phyloP scores from a whole-genome alignment of 2,113 vertebrate genomes.

The Trematomus loennbergii region DNA sequence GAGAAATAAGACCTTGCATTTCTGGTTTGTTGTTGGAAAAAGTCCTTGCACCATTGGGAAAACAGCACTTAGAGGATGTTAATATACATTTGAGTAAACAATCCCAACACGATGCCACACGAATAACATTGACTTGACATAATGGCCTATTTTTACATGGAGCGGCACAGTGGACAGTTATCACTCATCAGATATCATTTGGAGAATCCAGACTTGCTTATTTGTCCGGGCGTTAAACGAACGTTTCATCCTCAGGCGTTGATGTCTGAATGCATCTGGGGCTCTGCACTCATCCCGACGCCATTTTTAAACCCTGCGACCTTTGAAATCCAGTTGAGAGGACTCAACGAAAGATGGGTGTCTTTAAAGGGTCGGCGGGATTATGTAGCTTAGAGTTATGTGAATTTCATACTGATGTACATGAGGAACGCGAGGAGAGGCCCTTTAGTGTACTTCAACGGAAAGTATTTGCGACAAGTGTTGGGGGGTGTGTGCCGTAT shows the following conservation, averaged over 20 bases:
- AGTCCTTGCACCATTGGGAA: background rate
- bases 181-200: conserved; percentile 50
- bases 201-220: conserved; percentile 57
- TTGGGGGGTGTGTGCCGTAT: background rate
- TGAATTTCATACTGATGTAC: conserved; percentile 20
- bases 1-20: too few relatives aligned
- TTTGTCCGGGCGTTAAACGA: conserved; percentile 50
- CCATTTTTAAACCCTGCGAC: conserved; percentile 58
- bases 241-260: conserved; percentile 38
- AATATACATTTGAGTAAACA: conserved; percentile 19
- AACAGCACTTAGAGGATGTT: conserved; percentile 10
- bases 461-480: background rate
- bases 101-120: conserved; percentile 3
- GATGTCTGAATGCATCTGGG: conserved; percentile 17
- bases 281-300: conserved; percentile 7
- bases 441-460: conserved; percentile 2
- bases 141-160: conserved; percentile 59
- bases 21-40: background rate
- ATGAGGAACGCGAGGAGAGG: background rate
- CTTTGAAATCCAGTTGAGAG: conserved; percentile 54
- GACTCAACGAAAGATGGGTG: conserved; percentile 38
- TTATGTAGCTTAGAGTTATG: conserved; percentile 35
- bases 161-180: background rate
- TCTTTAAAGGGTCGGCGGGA: conserved; percentile 39
- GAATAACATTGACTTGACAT: conserved; percentile 19